Evolutionary conservation across 2,888 invertebrate species (phyloP).

Genomic region (Pycnomerus fuliginosus): DNA sequence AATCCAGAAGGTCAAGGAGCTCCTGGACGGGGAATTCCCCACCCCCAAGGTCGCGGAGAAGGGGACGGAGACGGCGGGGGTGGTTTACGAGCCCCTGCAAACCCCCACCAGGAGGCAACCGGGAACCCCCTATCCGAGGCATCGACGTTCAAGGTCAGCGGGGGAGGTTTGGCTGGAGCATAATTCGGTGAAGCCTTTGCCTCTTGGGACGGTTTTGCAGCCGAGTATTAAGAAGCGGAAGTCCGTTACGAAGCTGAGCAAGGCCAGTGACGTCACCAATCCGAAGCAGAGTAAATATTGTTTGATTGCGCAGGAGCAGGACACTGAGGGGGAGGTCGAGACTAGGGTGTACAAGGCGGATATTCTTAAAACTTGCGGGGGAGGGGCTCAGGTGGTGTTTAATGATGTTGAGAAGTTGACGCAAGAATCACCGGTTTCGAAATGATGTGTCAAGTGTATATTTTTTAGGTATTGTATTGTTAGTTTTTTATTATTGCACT

Average conservation of each 20-base stretch:
- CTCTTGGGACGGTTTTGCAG: constrained; percentile 84
- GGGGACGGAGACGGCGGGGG: too few species aligned
- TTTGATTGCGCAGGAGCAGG: constrained; percentile 53
- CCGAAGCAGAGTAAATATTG: constrained; percentile 79
- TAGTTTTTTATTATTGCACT: too few species aligned
- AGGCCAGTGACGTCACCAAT: constrained; percentile 73
- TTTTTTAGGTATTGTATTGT: too few species aligned
- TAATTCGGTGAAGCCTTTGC: constrained; percentile 74
- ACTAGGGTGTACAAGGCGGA: constrained; percentile 93
- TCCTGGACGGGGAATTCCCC: too few species aligned
- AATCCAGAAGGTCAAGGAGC: too few species aligned
- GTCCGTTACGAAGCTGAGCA: constrained; percentile 79
- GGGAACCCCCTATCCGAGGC: too few species aligned
- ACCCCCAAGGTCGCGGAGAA: too few species aligned
- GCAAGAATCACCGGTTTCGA: constrained; percentile 81
- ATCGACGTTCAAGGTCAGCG: too few species aligned
- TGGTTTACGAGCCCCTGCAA: too few species aligned
- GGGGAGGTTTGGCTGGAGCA: constrained; percentile 92
- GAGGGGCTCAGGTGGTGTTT: constrained; percentile 94
- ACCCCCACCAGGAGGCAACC: too few species aligned
- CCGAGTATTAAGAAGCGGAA: constrained; percentile 80
- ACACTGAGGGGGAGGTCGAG: constrained; percentile 80
- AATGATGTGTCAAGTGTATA: too few species aligned
- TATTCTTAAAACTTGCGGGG: constrained; percentile 89
- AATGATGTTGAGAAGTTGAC: constrained; percentile 89